These are phyloP conservation scores for Lagodon rhomboides DNA, from an alignment of 2,797 vertebrate species.

Conservation along the genomic window DNA sequence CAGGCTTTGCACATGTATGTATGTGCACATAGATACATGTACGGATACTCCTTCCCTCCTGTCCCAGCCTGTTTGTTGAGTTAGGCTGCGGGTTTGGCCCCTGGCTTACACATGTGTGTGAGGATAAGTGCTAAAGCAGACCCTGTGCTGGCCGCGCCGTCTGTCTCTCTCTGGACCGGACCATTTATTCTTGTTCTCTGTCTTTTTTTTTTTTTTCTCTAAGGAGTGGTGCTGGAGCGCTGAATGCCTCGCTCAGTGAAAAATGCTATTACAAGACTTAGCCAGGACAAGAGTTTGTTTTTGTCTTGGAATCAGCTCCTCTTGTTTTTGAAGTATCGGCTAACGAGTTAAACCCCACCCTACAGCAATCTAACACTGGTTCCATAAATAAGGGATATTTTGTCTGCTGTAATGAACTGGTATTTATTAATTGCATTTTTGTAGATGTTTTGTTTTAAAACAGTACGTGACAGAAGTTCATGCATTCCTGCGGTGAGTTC, in stretches of 20 bases:
- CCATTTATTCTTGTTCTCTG: conserved; percentile 53
- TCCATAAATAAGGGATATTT: conserved; percentile 71
- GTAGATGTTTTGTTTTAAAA: conserved; percentile 59
- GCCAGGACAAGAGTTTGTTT: conserved; percentile 68
- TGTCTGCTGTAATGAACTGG: conserved; percentile 45
- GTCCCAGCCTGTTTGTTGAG: conserved; percentile 73
- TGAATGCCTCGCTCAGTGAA: conserved; percentile 48
- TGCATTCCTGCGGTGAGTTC: conserved; percentile 54
- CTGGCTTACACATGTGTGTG: conserved; percentile 47
- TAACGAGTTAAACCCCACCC: conserved; percentile 60
- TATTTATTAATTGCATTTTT: conserved; percentile 68
- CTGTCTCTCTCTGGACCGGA: conserved; percentile 55
- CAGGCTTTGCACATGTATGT: conserved; percentile 36
- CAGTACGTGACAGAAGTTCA: conserved; percentile 40
- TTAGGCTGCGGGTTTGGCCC: conserved; percentile 66
- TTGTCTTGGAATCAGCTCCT: conserved; percentile 55
- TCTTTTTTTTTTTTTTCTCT: conserved; percentile 21
- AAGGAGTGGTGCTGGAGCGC: conserved; percentile 36
- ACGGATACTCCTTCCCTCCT: conserved; percentile 29
- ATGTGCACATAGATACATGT: conserved; percentile 27
- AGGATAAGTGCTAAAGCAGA: conserved; percentile 77
- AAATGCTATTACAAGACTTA: conserved; percentile 68
- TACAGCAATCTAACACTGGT: conserved; percentile 40
- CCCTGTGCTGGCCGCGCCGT: conserved; percentile 33
- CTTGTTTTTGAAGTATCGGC: conserved; percentile 69